Conservation (phyloP, 2,113 vertebrate genomes). For the Microcebus murinus region DNA sequence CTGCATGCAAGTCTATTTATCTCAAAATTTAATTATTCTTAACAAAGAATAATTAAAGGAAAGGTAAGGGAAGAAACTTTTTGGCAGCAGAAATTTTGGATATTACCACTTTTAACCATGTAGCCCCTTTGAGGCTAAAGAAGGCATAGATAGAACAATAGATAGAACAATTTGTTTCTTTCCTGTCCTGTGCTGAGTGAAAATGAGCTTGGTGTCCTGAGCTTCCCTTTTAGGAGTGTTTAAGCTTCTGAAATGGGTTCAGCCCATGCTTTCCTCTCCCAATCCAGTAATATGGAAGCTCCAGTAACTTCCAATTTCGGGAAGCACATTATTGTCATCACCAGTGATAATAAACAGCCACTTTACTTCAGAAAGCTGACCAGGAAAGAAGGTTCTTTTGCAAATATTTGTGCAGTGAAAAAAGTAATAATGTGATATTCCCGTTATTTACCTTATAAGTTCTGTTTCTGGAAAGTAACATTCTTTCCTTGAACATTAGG, state of each 20-base stretch:
- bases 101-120: not conserved
- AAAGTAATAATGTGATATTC: not conserved
- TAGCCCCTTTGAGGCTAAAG: not conserved
- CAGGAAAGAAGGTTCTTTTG: not conserved
- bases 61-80: not conserved
- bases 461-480: not conserved
- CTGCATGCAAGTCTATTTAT: not conserved
- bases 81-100: not conserved
- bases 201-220: too few relatives aligned
- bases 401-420: not conserved
- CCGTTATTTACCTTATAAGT: not conserved
- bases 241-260: not conserved
- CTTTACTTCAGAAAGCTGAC: conserved; percentile 5
- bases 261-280: not conserved
- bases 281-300: not conserved
- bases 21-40: not conserved
- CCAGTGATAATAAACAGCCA: not conserved
- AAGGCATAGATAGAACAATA: not conserved
- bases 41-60: not conserved
- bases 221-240: not conserved
- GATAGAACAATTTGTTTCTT: not conserved
- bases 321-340: not conserved
- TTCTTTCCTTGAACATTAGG: not conserved
- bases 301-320: not conserved
- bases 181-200: not conserved